These are phyloP conservation scores for Trachelus troglodyta DNA, from an alignment of 2,888 invertebrate genomes.

Conservation along the genomic window DNA sequence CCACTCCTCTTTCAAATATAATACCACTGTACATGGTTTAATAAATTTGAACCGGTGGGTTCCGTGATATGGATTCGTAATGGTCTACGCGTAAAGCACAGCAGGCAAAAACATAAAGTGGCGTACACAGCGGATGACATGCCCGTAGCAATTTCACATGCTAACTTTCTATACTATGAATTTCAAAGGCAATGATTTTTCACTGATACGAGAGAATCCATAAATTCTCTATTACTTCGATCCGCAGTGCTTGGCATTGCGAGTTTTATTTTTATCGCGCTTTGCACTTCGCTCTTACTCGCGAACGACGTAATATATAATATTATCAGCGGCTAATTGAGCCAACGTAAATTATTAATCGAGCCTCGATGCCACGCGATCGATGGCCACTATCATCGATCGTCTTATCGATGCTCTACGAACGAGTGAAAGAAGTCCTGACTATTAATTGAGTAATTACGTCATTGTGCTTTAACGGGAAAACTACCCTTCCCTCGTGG, in stretches of 20 bases:
- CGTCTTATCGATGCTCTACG: background rate
- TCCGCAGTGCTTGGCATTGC: background rate
- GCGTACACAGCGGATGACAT: background rate
- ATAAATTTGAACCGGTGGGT: slow-evolving; percentile 47
- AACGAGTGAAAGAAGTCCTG: background rate
- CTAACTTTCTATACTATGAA: background rate
- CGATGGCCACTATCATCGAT: background rate
- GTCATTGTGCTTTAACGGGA: background rate
- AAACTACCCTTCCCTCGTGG: background rate
- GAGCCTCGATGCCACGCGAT: background rate
- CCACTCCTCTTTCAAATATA: background rate
- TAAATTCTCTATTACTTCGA: background rate
- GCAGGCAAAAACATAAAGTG: background rate
- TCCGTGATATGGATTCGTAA: slow-evolving; percentile 25
- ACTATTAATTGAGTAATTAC: background rate
- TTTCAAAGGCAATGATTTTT: background rate
- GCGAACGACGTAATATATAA: background rate
- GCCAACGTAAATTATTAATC: background rate
- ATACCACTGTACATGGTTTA: slow-evolving; percentile 44
- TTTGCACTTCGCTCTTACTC: background rate
- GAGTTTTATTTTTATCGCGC: background rate
- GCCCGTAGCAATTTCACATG: background rate
- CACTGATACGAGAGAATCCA: background rate
- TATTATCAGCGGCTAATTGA: background rate
- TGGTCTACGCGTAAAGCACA: background rate